Base-by-base conservation (phyloP, 2,113 vertebrate genomes). In the Callopanchax toddi region DNA sequence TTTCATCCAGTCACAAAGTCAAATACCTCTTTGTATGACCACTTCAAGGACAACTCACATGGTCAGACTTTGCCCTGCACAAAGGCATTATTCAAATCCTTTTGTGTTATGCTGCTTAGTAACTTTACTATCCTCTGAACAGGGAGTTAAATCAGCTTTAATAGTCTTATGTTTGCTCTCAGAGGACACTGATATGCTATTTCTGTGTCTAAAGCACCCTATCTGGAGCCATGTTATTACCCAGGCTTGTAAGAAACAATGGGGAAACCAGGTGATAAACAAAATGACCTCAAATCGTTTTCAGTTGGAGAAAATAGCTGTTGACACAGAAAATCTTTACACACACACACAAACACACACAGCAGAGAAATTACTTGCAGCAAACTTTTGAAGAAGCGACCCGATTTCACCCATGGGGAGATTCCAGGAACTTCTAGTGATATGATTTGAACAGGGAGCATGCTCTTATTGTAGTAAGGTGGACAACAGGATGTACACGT, bases 151-250 rank as follows among this genome's bases (percentile, higher is more conserved):
- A 79, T 77, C 39, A 37, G 51, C 73, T 67, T 26, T 77, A 80
- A 78, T 68, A 69, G 45, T 72, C 73, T 82, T 88, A 79, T 66
- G 71, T 74, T 60, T 78, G 48, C 42, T 79, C 72, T 72, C 78
- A 68, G 37, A 76, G 62, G 77, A 78, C 64, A 46, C 26, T 16
- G 29, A 69, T 59, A 50, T 52, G 48, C 44, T 72, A 51, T 72
- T 78, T 76, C 32, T 74, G 63, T 61, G 63, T 78, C 77, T 67
- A 57, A 77, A 69, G 62, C 50, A 40, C 46, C 54, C 29, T 44
- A 56, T 17, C 29, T 15, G 11, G 20, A 61, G 61, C 42, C 44
- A 20, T 60, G 67, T 55, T 78, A 39, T 46, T 32, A 58, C 25
- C 56, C 48, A 48, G 53, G 71, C 67, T 73, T 79, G 64, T 66